Conservation (phyloP, 53 echinoderm and acorn worm genomes). For the Paracentrotus lividus region DNA sequence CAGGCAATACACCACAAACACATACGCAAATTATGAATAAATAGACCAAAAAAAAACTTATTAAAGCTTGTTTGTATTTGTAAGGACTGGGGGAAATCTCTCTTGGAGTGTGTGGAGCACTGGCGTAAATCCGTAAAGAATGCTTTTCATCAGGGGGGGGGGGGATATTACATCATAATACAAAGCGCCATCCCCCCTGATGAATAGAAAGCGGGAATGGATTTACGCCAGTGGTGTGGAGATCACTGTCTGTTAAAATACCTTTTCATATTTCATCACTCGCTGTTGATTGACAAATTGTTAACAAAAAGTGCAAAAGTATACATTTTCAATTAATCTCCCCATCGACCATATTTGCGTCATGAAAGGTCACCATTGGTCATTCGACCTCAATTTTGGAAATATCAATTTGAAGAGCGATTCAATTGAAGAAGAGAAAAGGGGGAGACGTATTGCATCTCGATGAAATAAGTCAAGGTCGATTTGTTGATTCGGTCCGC, state of each 20-base stretch:
- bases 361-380: background rate
- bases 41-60: no score
- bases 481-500: constrained; percentile 17
- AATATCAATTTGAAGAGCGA: background rate
- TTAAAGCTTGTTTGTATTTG: no score
- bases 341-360: background rate
- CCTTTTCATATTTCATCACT: background rate
- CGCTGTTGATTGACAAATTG: background rate
- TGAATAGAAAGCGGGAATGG: no score
- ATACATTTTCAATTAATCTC: background rate
- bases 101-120: no score
- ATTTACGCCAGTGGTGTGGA: no score
- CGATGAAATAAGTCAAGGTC: constrained; percentile 43
- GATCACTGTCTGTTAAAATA: background rate
- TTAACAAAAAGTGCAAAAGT: background rate
- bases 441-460: background rate
- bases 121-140: no score
- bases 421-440: background rate
- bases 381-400: background rate
- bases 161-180: no score
- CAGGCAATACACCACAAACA: no score
- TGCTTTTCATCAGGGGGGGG: no score
- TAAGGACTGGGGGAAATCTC: no score
- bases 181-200: no score
- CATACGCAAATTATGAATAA: no score